Percentiles rank a stretch among this genome's conserved stretches.
phyloP scores from a whole-genome alignment of 2,113 vertebrate genomes.

The Alligator sinensis region DNA sequence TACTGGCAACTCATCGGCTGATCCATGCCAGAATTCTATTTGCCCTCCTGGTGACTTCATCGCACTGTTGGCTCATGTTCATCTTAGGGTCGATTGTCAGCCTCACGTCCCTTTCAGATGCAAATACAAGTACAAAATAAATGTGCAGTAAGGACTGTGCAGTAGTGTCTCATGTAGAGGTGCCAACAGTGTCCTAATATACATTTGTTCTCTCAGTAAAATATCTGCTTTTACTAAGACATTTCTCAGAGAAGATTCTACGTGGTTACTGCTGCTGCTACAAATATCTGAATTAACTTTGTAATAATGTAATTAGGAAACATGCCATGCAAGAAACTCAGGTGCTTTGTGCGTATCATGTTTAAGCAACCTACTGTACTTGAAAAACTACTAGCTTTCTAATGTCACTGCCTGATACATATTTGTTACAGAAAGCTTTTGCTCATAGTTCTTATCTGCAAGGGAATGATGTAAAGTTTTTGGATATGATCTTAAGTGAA shows the following conservation, averaged over 20 bases:
- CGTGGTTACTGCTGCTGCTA: slow-evolving; percentile 19
- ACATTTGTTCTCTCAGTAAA: slow-evolving; percentile 56
- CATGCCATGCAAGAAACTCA: slow-evolving; percentile 31
- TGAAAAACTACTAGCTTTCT: not conserved
- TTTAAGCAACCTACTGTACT: slow-evolving; percentile 39
- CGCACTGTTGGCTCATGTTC: no score
- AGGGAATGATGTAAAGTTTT: not conserved
- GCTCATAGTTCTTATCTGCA: not conserved
- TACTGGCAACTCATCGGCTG: no score
- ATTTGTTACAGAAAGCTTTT: not conserved
- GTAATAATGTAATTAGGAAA: slow-evolving; percentile 50
- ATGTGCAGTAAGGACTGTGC: no score
- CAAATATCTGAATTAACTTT: slow-evolving; percentile 60
- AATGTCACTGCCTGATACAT: not conserved
- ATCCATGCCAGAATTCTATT: no score
- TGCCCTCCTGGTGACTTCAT: no score
- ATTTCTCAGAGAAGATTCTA: slow-evolving; percentile 42
- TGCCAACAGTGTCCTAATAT: slow-evolving; percentile 40
- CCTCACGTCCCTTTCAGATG: no score
- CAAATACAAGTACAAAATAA: no score
- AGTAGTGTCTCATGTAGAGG: no score
- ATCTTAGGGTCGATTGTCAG: no score
- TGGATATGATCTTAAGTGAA: not conserved
- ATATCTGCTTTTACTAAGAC: slow-evolving; percentile 68
- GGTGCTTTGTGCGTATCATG: slow-evolving; percentile 5